These are phyloP conservation scores for Lumbricus terrestris DNA, from an alignment of 2,888 invertebrate genomes.

Conservation along the genomic window DNA sequence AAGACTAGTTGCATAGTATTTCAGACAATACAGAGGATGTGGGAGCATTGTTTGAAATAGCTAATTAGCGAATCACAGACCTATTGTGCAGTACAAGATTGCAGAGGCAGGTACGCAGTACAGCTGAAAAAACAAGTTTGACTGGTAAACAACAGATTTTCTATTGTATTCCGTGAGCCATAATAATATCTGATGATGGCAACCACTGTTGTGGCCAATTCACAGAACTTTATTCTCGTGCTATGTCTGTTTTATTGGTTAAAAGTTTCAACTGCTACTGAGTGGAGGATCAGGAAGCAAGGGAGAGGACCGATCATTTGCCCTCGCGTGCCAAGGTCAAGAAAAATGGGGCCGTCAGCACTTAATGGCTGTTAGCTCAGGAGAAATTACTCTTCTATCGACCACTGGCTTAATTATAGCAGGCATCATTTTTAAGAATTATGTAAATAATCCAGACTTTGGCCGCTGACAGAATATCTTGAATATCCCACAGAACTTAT, in stretches of 20 bases:
- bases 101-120: background rate
- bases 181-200: background rate
- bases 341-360: no score
- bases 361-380: no score
- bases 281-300: no score
- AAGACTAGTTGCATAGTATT: background rate
- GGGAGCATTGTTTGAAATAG: background rate
- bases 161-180: background rate
- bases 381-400: background rate
- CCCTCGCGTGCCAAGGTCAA: no score
- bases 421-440: background rate
- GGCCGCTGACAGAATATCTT: background rate
- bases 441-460: background rate
- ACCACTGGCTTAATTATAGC: accelerated
- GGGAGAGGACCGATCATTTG: no score
- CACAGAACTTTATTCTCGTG: background rate
- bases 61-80: background rate
- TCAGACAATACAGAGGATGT: background rate
- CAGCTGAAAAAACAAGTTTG: background rate
- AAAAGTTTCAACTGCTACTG: no score
- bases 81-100: background rate
- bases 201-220: background rate
- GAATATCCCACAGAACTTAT: background rate
- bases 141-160: background rate
- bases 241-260: background rate